Base-by-base conservation (phyloP, 2,797 vertebrate species). In the Trachops cirrhosus region DNA sequence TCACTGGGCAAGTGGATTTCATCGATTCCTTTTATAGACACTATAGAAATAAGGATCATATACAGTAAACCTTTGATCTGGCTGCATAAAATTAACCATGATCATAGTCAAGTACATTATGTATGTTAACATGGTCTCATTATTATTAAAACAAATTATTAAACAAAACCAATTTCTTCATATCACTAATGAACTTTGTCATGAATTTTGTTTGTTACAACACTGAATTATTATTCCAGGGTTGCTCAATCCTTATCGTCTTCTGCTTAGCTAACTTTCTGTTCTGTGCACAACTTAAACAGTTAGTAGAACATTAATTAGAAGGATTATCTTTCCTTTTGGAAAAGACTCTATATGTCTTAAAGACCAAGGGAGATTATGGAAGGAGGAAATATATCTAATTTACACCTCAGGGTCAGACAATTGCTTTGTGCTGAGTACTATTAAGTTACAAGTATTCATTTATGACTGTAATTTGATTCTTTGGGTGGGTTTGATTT, bases 381-480 rank as follows among this genome's bases (percentile, higher is more conserved):
- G 59, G 24, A 89, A 62, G 26, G 21, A 89, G 32, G 59, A 78
- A 79, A 57, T 12, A 32, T 9, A 50, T 70, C 14, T 34, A 57
- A 37, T 64, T 83, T 54, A 52, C 2, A 91, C 44, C 22, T 67
- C 39, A 80, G 29, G 21, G 34, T 74, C 57, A 48, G 37, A 29
- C 64, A 12, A 46, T 19, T 70, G 24, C 57, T 86, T 79, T 74
- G 46, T 86, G 37, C 64, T 88, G n/a, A 82, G 26, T 68, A 37
- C 2, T 59, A 29, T 15, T 57, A 54, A 64, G 15, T 87, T 70
- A 64, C 74, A 26, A 86, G 6, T 71, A 59, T n/a, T 85, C 39
- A 77, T 89, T 70, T 83, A 68, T 80, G 71, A 79, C n/a, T 68
- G 3, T 85, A 80, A 78, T 95, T 95, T 50, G 74, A 88, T 89